Percentiles rank a stretch among this genome's conserved stretches.
Conservation (phyloP, 2,888 invertebrate species). For the Invenusta paracnida region DNA sequence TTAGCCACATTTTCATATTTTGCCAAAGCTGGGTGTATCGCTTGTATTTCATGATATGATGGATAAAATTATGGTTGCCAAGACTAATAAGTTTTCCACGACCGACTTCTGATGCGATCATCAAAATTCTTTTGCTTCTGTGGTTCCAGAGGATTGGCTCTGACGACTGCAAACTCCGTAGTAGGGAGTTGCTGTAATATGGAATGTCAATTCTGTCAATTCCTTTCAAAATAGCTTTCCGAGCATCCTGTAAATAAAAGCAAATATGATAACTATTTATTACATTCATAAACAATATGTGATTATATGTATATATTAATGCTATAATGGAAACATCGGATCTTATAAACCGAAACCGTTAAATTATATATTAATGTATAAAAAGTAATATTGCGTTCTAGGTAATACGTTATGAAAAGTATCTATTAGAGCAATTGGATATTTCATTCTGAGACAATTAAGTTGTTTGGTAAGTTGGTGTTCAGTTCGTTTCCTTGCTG, state of each 20-base stretch:
- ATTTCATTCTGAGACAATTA: no score
- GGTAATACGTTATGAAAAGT: no score
- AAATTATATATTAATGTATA: no score
- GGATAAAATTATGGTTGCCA: not conserved
- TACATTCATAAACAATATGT: no score
- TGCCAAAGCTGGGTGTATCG: not conserved
- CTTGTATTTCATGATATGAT: not conserved
- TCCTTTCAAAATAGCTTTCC: not conserved
- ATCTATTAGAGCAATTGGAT: no score
- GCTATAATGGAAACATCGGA: no score
- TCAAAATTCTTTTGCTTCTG: not conserved
- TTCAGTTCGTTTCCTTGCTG: no score
- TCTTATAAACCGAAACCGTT: no score
- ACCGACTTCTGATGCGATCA: not conserved
- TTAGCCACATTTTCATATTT: conserved; percentile 1
- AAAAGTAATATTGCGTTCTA: no score
- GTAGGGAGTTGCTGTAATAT: not conserved
- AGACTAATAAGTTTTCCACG: not conserved
- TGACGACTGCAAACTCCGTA: not conserved
- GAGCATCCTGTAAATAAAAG: not conserved
- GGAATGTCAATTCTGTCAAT: not conserved
- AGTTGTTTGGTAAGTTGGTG: no score
- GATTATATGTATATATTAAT: no score
- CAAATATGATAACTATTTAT: no score
- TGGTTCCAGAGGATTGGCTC: not conserved